Evolutionary conservation across 2,888 invertebrate species (phyloP), one percentile per base, ranked within the genome.

Genomic region (Mesorhabditis belari): DNA sequence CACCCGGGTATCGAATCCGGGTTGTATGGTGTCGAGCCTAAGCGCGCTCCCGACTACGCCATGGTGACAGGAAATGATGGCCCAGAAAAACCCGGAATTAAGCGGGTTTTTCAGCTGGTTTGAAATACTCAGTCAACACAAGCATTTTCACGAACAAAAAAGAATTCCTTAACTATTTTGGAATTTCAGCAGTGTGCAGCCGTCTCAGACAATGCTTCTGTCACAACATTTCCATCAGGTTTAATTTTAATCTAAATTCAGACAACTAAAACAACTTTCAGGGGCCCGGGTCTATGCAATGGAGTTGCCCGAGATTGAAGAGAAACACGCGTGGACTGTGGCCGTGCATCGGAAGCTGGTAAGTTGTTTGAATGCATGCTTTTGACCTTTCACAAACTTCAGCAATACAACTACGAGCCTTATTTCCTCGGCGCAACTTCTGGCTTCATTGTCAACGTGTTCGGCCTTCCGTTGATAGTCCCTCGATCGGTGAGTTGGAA

Each of bases 401-500:
- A 67, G 63, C 71, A 73, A 58, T 68, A 69, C 62, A 73, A 70
- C 56, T 65, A 69, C 53, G 71, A 71, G 58, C 66, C 73, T 25
- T 64, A 73, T 54, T 63, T 73, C 26, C 67, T 73, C 12, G 73
- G 71, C 19, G 66, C 73, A 3, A 69, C 73, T 12, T 66, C 66
- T 19, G 73, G 73, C 6, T 69, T 65, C 60, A 61, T 69, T 35
- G 65, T 69, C 3, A 66, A 69, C 5, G 53, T 69, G 9, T 73
- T 73, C 55, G 73, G 71, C 21, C 64, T 71, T n/a, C 73, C 73
- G 1, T 49, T 71, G 4, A 67, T 71, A 28, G 62, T 71, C 64
- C n/a, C 59, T 63, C 23, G 64, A 61, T 27, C 49, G 55, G n/a
- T 57, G 62, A 19, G 69, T 63, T 4, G 65, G 69, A 17, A 64